A percentile compares a stretch with the other conserved stretches of the same genome.
Evolutionary conservation across 2,888 invertebrate species (phyloP).

Genomic region (Heliconius cydno): DNA sequence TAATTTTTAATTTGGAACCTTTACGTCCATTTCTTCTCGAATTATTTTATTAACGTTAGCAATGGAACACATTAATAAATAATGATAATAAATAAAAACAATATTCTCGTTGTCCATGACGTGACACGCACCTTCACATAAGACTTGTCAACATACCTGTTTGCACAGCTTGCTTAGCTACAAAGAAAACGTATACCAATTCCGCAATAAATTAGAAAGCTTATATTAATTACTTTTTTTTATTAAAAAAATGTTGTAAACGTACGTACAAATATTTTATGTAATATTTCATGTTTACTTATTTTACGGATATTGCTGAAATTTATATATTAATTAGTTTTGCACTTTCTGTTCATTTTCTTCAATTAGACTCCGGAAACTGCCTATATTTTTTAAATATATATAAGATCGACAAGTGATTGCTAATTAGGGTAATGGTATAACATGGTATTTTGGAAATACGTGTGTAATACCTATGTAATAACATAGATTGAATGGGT

Average conservation of each 20-base stretch:
- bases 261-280: neutral
- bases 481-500: no score
- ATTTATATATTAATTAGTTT: neutral
- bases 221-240: slow-evolving; percentile 5
- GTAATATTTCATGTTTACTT: neutral
- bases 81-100: slow-evolving; percentile 4
- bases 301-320: neutral
- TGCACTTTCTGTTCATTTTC: neutral
- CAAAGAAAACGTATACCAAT: neutral
- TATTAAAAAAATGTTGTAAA: neutral
- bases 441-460: no score
- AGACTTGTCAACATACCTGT: neutral
- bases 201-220: slow-evolving; percentile 7
- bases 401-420: no score
- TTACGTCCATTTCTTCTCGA: neutral
- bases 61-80: neutral
- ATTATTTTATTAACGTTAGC: neutral
- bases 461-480: no score
- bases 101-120: neutral
- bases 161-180: slow-evolving; percentile 4
- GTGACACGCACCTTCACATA: slow-evolving; percentile 6
- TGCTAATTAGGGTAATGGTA: no score
- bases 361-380: neutral
- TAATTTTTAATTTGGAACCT: neutral
- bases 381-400: no score